Evolutionary conservation across 2,797 vertebrate species (phyloP).

Genomic region (Argentina silus): DNA sequence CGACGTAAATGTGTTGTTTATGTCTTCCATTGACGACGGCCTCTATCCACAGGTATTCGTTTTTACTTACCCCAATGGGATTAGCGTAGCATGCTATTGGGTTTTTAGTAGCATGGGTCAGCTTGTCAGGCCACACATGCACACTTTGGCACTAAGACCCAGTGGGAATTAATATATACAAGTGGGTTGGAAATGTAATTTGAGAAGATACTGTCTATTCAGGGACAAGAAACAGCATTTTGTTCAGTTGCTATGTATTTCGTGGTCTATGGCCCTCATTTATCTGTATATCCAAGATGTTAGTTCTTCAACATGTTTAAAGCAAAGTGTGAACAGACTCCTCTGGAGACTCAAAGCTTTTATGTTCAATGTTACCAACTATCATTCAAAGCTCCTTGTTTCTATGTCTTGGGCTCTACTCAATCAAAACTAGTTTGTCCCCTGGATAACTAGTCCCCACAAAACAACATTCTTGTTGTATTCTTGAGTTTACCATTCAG

Average conservation of each 20-base stretch:
- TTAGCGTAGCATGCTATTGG: slow-evolving; percentile 9
- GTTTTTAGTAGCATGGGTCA: slow-evolving; percentile 2
- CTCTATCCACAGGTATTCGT: not conserved
- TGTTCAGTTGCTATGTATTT: not conserved
- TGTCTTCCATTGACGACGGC: not conserved
- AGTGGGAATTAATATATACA: not conserved
- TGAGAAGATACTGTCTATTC: not conserved
- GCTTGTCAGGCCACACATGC: not conserved
- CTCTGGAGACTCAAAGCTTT: no score
- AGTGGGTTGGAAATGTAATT: not conserved
- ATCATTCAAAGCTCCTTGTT: no score
- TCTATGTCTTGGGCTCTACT: no score
- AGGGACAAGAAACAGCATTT: not conserved
- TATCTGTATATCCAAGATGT: no score
- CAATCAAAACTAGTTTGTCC: no score
- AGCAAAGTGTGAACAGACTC: no score
- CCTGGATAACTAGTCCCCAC: no score
- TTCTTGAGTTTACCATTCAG: no score
- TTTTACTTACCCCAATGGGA: not conserved
- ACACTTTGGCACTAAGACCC: not conserved
- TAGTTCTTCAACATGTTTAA: no score
- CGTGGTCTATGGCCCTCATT: no score
- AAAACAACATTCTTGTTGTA: no score
- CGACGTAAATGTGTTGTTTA: slow-evolving; percentile 18
- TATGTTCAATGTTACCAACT: no score